These are phyloP conservation scores for Forbesichthys papilliferus DNA, from an alignment of 2,113 vertebrate genomes.

Conservation along the genomic window DNA sequence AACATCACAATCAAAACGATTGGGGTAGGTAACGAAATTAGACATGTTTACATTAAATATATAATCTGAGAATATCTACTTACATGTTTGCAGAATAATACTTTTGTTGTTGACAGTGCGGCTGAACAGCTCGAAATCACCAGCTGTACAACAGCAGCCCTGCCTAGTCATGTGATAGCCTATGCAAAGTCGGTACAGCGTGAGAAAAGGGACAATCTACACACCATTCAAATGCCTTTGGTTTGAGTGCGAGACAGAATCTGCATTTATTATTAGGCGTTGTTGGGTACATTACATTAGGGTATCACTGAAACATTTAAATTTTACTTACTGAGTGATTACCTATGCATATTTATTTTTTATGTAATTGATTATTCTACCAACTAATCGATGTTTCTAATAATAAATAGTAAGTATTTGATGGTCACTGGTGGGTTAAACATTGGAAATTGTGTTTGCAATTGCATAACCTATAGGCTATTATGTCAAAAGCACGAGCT, in stretches of 20 bases:
- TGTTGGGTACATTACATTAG: background rate
- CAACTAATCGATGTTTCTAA: no score
- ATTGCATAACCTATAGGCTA: no score
- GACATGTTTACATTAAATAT: background rate
- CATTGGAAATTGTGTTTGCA: no score
- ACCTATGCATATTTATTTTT: no score
- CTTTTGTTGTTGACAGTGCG: conserved; percentile 37
- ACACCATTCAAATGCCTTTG: background rate
- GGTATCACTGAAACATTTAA: background rate
- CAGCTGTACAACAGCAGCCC: conserved; percentile 45
- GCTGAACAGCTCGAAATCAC: conserved; percentile 54
- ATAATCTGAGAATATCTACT: conserved; percentile 14
- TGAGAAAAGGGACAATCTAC: conserved; percentile 44
- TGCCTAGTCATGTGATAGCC: conserved; percentile 65
- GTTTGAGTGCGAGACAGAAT: background rate
- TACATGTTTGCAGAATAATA: conserved; percentile 11
- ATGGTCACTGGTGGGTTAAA: no score
- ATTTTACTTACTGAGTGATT: no score
- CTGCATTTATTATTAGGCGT: background rate
- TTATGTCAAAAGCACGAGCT: no score
- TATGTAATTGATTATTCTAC: no score
- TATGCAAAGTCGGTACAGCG: conserved; percentile 23
- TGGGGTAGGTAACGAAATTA: no score
- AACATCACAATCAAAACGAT: no score
- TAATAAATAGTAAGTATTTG: no score